phyloP scores from a whole-genome alignment of 2,888 invertebrate genomes.

The Clusia tigrina region DNA sequence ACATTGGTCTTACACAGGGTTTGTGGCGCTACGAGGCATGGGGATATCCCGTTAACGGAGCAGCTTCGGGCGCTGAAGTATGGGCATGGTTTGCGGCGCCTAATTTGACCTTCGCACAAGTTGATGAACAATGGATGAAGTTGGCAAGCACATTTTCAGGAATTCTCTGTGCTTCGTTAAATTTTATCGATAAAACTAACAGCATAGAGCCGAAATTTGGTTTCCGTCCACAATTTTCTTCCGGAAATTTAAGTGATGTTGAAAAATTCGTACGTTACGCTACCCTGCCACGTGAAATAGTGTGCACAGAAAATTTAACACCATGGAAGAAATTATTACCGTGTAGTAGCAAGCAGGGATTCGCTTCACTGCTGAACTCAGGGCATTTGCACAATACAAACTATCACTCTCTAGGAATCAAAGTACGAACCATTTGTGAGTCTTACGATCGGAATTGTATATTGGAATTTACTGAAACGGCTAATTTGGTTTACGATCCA shows the following conservation, averaged over 20 bases:
- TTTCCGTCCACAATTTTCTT: conserved; percentile 72
- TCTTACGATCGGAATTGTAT: conserved; percentile 67
- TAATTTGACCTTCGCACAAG: conserved; percentile 62
- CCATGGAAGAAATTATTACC: conserved; percentile 98
- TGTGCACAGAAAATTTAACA: conserved; percentile 98
- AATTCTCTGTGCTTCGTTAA: conserved; percentile 93
- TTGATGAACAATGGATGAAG: conserved; percentile 87
- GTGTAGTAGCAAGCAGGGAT: conserved; percentile 88
- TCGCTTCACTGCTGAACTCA: conserved; percentile 88
- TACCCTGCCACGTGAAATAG: conserved; percentile 92
- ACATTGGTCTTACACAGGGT: conserved; percentile 91
- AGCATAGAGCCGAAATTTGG: conserved; percentile 85
- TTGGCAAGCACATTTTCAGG: conserved; percentile 92
- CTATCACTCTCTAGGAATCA: conserved; percentile 89
- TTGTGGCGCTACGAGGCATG: conserved; percentile 92
- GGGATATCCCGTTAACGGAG: conserved; percentile 91
- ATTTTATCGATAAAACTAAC: conserved; percentile 88
- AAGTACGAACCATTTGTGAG: conserved; percentile 81
- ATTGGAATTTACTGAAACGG: conserved; percentile 83
- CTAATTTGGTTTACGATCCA: conserved; percentile 85
- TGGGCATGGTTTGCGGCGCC: conserved; percentile 86
- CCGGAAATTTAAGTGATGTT: conserved; percentile 67
- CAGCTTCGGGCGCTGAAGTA: conserved; percentile 92
- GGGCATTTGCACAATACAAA: conserved; percentile 90
- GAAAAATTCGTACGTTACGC: conserved; percentile 79